These are phyloP conservation scores for Ormyrus pomaceus DNA, from an alignment of 2,888 invertebrate species.

Conservation along the genomic window DNA sequence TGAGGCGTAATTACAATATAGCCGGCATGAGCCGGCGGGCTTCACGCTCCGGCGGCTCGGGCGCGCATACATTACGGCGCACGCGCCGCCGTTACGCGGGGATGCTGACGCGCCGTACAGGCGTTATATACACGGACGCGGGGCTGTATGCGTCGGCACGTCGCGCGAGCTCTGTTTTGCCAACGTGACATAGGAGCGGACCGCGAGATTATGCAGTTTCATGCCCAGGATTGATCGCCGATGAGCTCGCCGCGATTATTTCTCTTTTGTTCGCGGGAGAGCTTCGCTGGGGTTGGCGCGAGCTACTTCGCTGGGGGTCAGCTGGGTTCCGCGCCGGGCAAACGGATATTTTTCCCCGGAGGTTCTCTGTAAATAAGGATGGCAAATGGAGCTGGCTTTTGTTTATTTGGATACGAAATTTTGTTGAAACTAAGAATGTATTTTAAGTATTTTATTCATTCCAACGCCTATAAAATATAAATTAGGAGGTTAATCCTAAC, in stretches of 20 bases:
- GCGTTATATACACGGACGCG: not conserved
- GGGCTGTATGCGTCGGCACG: not conserved
- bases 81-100: not conserved
- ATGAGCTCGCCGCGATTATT: not conserved
- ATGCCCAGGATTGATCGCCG: not conserved
- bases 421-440: too few species aligned
- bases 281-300: too few species aligned
- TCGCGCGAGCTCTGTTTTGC: not conserved
- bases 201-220: conserved; percentile 1
- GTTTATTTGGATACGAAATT: too few species aligned
- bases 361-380: too few species aligned
- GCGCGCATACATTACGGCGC: not conserved
- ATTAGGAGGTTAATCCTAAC: too few species aligned
- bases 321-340: too few species aligned
- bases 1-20: conserved; percentile 37
- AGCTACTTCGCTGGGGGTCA: too few species aligned
- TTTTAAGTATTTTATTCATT: too few species aligned
- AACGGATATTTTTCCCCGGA: too few species aligned
- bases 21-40: not conserved
- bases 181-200: conserved; percentile 1
- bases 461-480: too few species aligned
- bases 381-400: too few species aligned
- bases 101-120: not conserved
- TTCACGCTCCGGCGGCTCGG: not conserved
- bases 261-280: not conserved